Base-by-base conservation (phyloP, 2,113 vertebrate genomes). In the Macrotus californicus region DNA sequence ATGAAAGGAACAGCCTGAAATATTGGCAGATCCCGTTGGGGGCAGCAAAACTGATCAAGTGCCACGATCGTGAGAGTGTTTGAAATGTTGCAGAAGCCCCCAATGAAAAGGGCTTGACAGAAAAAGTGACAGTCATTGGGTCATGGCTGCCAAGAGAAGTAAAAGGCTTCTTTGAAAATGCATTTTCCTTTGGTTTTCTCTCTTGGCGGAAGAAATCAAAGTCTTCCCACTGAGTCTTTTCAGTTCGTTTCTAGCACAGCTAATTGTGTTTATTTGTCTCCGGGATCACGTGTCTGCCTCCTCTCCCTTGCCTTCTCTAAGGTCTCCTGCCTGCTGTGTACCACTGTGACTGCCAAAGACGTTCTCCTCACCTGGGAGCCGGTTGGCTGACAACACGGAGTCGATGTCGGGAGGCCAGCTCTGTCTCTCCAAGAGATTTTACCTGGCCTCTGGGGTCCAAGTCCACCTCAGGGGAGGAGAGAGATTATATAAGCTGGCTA, bases 241-340 rank as follows among this genome's bases (percentile, higher is more conserved):
- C 93, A 97, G 82, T 92, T 87, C 79, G 88, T 91, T 93, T 91
- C 61, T 72, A 95, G 94, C 90, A 90, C 61, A 70, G 90, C 87
- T 95, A 90, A 92, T 96, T 95, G 92, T 96, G 87, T 93, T 96
- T 97, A 87, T 93, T 95, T 96, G 90, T 89, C 93, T 93, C 41
- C 36, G 13, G 80, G 89, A 87, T 94, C 96, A 94, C 86, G 64
- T 61, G 94, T 26, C 82, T 77, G 54, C 91, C 88, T 96, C 75
- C 54, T 69, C 61, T 86, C 77, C 88, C 94, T 89, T 79, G 94
- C 93, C 82, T 86, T 96, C 96, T 89, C 88, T 59, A 10, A 91
- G 88, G 82, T 83, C 91, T 94, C 82, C 89, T 70, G 92, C 89
- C 96, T 92, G 91, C 84, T 95, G 80, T 52, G 95, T 72, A 34